Conservation (phyloP, 2,888 invertebrate species). For the Ferrisia virgata region DNA sequence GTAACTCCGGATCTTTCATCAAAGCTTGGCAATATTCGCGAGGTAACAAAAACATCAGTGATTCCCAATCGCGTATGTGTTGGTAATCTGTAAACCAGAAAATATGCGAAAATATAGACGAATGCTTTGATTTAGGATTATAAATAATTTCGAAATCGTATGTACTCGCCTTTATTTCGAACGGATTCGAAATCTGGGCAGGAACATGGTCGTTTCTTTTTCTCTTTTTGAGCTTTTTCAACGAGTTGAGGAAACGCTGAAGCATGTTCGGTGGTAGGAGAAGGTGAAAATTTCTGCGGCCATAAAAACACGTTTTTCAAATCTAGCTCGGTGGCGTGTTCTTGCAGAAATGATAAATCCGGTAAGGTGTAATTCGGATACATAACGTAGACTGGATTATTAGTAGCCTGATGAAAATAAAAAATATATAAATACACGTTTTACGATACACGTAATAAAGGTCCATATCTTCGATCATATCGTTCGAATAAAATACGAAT, state of each 20-base stretch:
- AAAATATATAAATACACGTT: background rate
- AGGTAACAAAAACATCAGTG: conserved; percentile 82
- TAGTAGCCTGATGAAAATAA: conserved; percentile 14
- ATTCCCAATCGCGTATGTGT: conserved; percentile 91
- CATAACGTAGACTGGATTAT: conserved; percentile 74
- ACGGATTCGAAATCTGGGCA: conserved; percentile 78
- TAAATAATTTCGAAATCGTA: background rate
- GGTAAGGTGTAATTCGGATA: conserved; percentile 89
- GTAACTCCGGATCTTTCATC: conserved; percentile 75
- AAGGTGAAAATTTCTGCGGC: conserved; percentile 62
- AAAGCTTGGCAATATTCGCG: conserved; percentile 76
- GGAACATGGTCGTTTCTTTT: conserved; percentile 67
- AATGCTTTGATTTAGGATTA: background rate
- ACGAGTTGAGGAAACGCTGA: conserved; percentile 47
- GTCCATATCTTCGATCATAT: no score
- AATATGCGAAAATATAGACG: background rate
- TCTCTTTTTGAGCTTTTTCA: conserved; percentile 50
- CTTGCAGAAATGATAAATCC: conserved; percentile 74
- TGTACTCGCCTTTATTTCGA: conserved; percentile 64
- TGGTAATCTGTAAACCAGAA: conserved; percentile 56
- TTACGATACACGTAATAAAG: background rate
- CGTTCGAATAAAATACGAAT: no score
- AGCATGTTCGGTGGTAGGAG: conserved; percentile 50
- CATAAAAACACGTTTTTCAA: conserved; percentile 67
- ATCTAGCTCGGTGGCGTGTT: conserved; percentile 57